Percentiles rank a stretch among this genome's conserved stretches.
phyloP scores from a whole-genome alignment of 2,113 vertebrate genomes.

The Sander lucioperca region DNA sequence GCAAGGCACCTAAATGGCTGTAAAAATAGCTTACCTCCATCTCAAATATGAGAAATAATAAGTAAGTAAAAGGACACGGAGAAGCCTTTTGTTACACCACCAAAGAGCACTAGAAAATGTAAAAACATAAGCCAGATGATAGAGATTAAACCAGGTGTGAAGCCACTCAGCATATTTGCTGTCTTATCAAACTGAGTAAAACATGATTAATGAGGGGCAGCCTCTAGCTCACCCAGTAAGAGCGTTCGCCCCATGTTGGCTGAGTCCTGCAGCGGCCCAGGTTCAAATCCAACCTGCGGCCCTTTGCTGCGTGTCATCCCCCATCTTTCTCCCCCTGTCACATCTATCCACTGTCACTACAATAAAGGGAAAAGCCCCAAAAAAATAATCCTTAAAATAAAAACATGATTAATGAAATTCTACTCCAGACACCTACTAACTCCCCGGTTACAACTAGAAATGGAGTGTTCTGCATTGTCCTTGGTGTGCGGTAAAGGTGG shows the following conservation, averaged over 20 bases:
- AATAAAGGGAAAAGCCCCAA: too few species aligned
- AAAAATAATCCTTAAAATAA: too few species aligned
- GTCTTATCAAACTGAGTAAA: neutral
- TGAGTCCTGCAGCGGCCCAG: too few species aligned
- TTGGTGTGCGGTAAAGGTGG: constrained; percentile 29
- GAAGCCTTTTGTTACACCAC: constrained; percentile 29
- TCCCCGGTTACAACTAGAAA: neutral
- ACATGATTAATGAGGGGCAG: too few species aligned
- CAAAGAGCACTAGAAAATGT: constrained; percentile 32
- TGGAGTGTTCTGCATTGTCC: neutral
- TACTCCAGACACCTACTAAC: neutral
- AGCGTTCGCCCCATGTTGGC: too few species aligned
- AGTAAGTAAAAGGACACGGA: constrained; percentile 13
- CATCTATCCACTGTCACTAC: too few species aligned
- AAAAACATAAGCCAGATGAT: constrained; percentile 12
- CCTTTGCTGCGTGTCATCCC: too few species aligned
- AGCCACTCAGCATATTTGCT: neutral
- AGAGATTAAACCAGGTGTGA: constrained; percentile 29
- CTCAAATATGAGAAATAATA: constrained; percentile 51
- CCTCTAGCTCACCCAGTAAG: too few species aligned
- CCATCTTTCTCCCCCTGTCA: too few species aligned
- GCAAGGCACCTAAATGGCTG: constrained; percentile 21
- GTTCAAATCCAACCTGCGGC: too few species aligned
- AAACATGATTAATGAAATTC: constrained; percentile 15
- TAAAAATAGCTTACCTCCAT: constrained; percentile 27